These are phyloP conservation scores for Lycaena phlaeas DNA, from an alignment of 2,888 invertebrate genomes.

Conservation along the genomic window DNA sequence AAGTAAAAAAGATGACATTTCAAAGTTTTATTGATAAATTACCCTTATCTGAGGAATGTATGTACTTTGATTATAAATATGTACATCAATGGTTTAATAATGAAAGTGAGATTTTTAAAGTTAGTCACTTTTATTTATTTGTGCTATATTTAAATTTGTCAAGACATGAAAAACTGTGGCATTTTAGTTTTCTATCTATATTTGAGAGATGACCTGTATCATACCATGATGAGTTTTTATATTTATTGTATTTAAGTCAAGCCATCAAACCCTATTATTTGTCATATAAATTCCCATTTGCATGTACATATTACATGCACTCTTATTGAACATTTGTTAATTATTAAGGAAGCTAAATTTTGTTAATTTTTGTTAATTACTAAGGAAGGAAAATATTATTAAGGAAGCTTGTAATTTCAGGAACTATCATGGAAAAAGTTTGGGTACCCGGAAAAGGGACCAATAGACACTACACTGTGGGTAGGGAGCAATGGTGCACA, in stretches of 20 bases:
- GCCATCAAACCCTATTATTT: no score
- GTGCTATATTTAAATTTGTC: not conserved
- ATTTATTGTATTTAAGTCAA: no score
- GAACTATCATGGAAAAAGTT: constrained; percentile 75
- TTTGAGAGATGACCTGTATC: no score
- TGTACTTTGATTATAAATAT: constrained; percentile 90
- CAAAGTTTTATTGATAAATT: constrained; percentile 71
- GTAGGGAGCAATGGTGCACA: constrained; percentile 89
- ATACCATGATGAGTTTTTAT: no score
- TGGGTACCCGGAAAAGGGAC: constrained; percentile 79
- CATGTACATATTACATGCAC: no score
- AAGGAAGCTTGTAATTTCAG: constrained; percentile 27
- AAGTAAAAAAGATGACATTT: constrained; percentile 72
- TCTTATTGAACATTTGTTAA: no score
- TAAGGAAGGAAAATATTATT: no score
- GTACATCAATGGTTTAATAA: constrained; percentile 78
- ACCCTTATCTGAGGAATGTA: constrained; percentile 71
- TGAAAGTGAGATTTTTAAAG: constrained; percentile 72
- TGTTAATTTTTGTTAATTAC: no score
- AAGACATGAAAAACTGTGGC: not conserved
- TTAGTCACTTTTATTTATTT: constrained; percentile 25
- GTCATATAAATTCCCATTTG: no score
- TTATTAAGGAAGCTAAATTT: no score
- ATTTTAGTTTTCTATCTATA: no score
- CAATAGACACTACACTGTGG: constrained; percentile 87